Base-by-base conservation (phyloP, 2,113 vertebrate genomes). In the Lichenostomus cassidix region DNA sequence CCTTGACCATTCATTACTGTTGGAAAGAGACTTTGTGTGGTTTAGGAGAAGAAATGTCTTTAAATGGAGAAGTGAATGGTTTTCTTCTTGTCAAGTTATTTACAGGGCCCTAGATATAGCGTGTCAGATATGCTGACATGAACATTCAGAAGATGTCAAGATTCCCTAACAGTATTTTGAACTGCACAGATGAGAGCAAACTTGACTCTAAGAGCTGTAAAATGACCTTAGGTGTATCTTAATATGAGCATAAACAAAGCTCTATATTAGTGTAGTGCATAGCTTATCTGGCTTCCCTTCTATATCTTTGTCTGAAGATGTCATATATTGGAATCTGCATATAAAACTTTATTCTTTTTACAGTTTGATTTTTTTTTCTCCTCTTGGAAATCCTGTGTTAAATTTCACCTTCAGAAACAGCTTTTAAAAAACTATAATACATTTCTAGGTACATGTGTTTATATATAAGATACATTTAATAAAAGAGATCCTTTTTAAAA, bases 231-330 rank as follows among this genome's bases (percentile, higher is more conserved):
- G 20, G 12, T 60, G 60, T 44, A 24, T 35, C 21, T 42, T 35
- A 50, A 50, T 8, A 42, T 25, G 31, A 25, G 31, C 31, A 18
- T 58, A 67, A 49, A 11, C 44, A 68, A 42, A 59, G 17, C 9
- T 50, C 21, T 86, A 3, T 22, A 4, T 4, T 42, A 50, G 7
- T 4, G 13, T 31, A 37, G 16, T 50, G 21, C 0, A 0, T 18
- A 44, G 44, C 6, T 50, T 42, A 27, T 22, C 25, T 37, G 37
- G 2, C 11, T 35, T 44, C 31, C 9, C 9, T 22, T 59, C 22
- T 33, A 12, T 37, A 18, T 19, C 37, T 52, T 68, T 37, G 17
- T 37, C 33, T 50, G 37, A 59, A 67, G 13, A 44, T 37, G 25
- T 3, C 31, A 44, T 52, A 25, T n/a, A 25, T 11, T 17, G 11